These are phyloP conservation scores for Ambastaia sidthimunki DNA, from an alignment of 2,797 vertebrate species.

Conservation along the genomic window DNA sequence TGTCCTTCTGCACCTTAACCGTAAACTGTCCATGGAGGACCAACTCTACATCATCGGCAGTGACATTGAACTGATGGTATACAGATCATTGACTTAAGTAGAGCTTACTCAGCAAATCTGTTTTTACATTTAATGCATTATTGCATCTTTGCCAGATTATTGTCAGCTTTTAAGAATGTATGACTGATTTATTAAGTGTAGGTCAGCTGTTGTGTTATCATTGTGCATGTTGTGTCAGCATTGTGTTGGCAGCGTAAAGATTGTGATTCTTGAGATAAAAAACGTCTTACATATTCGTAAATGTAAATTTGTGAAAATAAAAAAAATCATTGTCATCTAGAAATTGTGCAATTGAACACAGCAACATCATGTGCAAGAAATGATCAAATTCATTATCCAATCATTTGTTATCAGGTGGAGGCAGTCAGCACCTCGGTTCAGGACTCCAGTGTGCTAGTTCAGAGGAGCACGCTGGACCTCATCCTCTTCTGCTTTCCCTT, in stretches of 20 bases:
- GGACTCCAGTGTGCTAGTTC: conserved; percentile 96
- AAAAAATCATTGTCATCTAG: neutral
- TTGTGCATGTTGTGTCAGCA: no score
- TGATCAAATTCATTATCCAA: neutral
- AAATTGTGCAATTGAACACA: no score
- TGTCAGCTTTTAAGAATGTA: no score
- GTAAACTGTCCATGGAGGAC: conserved; percentile 98
- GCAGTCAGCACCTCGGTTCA: conserved; percentile 97
- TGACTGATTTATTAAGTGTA: no score
- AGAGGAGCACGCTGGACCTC: conserved; percentile 96
- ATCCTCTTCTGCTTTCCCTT: conserved; percentile 99
- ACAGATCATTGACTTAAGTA: neutral
- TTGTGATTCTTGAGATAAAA: no score
- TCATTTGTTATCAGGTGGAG: conserved; percentile 85
- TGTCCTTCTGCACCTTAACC: conserved; percentile 94
- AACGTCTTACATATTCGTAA: no score
- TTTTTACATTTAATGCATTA: neutral
- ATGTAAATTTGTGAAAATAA: no score
- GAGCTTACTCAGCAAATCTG: neutral
- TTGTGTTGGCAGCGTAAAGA: no score
- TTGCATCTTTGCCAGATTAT: no score
- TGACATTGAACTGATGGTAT: conserved; percentile 99
- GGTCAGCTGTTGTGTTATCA: no score
- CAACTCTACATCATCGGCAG: conserved; percentile 98
- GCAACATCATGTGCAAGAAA: no score